Percentiles rank a stretch among this genome's conserved stretches.
Evolutionary conservation across 2,797 vertebrate species (phyloP).

Genomic region (Gymnothorax reevesii): DNA sequence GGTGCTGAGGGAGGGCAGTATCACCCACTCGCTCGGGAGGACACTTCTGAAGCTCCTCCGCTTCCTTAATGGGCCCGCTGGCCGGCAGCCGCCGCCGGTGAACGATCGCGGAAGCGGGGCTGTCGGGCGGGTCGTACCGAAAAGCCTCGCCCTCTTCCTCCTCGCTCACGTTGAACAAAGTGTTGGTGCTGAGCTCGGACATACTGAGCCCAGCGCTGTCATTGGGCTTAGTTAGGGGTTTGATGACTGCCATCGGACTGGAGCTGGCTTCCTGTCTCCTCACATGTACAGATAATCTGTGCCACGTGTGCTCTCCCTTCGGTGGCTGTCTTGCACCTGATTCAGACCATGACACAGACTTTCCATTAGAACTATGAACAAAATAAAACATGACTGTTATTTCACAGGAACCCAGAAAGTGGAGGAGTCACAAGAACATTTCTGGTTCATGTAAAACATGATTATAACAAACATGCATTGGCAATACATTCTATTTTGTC

Average conservation of each 20-base stretch:
- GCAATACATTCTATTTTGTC: neutral
- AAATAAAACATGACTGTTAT: conserved; percentile 91
- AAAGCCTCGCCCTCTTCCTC: conserved; percentile 74
- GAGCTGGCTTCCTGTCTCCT: conserved; percentile 94
- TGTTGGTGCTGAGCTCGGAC: conserved; percentile 86
- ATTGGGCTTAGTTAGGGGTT: conserved; percentile 97
- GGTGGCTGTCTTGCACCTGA: conserved; percentile 97
- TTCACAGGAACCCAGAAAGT: conserved; percentile 62
- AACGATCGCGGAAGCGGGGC: conserved; percentile 74
- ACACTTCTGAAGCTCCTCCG: conserved; percentile 74
- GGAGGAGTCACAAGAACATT: conserved; percentile 60
- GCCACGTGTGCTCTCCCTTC: conserved; percentile 94
- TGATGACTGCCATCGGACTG: conserved; percentile 99
- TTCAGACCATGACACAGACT: conserved; percentile 99
- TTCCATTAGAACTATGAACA: conserved; percentile 99
- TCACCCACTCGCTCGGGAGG: conserved; percentile 69
- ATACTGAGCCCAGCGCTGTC: conserved; percentile 81
- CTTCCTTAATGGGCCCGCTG: conserved; percentile 48
- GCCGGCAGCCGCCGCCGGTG: conserved; percentile 60
- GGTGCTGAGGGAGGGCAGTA: conserved; percentile 62
- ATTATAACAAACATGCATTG: conserved; percentile 45
- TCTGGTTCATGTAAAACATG: conserved; percentile 58
- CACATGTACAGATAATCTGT: conserved; percentile 99
- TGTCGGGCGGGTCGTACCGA: conserved; percentile 68
- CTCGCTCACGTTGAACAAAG: conserved; percentile 84